Evolutionary conservation across 2,888 invertebrate genomes (phyloP).

Genomic region (Limnephilus marmoratus): DNA sequence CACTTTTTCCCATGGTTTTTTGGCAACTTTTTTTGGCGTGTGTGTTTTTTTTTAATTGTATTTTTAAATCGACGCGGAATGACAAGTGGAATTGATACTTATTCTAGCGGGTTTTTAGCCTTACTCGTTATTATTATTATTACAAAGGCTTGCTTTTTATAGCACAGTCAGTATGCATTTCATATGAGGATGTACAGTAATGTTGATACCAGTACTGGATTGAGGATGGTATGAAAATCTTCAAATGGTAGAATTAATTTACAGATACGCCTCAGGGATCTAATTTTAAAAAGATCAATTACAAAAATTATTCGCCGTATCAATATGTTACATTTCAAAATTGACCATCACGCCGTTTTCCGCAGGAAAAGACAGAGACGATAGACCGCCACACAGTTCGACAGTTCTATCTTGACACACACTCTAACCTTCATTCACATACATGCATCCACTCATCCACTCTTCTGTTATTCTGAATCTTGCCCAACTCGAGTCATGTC

Average conservation of each 20-base stretch:
- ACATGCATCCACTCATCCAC: neutral
- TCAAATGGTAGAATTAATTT: too few species aligned
- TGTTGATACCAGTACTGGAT: neutral
- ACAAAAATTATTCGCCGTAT: too few species aligned
- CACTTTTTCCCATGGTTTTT: constrained; percentile 60
- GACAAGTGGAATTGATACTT: constrained; percentile 63
- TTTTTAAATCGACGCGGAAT: constrained; percentile 57
- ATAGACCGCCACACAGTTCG: neutral
- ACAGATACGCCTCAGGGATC: too few species aligned
- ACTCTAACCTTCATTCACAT: neutral
- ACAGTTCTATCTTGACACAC: neutral
- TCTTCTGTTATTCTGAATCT: neutral
- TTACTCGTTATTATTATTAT: neutral
- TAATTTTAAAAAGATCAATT: too few species aligned
- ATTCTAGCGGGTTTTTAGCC: neutral
- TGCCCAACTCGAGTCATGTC: neutral
- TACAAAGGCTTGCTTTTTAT: neutral
- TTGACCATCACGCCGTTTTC: too few species aligned
- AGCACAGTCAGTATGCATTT: neutral
- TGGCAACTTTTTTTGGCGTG: constrained; percentile 35
- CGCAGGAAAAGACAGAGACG: neutral
- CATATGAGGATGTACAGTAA: neutral
- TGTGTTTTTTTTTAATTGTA: constrained; percentile 25
- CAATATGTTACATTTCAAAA: too few species aligned
- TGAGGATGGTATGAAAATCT: neutral